phyloP scores from a whole-genome alignment of 2,888 invertebrate genomes.

The Sabatieria punctata region DNA sequence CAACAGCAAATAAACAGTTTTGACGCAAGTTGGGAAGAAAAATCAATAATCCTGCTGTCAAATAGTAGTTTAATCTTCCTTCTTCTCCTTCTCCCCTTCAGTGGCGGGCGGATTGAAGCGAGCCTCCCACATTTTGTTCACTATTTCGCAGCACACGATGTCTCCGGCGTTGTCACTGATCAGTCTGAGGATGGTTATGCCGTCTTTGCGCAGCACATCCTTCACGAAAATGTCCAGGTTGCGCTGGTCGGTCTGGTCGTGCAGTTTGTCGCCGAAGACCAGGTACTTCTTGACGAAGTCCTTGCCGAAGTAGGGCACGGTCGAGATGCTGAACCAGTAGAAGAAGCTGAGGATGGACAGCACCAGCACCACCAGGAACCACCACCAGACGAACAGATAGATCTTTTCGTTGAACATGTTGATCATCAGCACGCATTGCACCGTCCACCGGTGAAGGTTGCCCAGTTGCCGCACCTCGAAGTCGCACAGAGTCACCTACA shows the following conservation, averaged over 20 bases:
- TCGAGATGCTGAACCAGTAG: background rate
- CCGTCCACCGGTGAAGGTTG: conserved; percentile 4
- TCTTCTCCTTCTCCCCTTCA: too few relatives aligned
- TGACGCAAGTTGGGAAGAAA: too few relatives aligned
- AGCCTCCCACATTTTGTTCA: conserved; percentile 6
- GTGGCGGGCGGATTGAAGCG: too few relatives aligned
- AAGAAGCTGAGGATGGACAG: conserved; percentile 12
- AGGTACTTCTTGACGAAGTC: background rate
- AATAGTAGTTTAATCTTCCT: too few relatives aligned
- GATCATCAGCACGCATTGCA: conserved; percentile 7
- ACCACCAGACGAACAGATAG: conserved; percentile 30
- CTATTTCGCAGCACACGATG: conserved; percentile 12
- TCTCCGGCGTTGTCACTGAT: conserved; percentile 19
- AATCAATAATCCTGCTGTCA: too few relatives aligned
- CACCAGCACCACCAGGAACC: conserved; percentile 19
- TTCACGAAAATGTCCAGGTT: background rate
- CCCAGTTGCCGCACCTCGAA: conserved; percentile 6
- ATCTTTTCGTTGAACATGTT: conserved; percentile 31
- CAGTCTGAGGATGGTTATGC: conserved; percentile 14
- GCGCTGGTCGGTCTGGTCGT: too few relatives aligned
- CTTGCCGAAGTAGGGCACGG: background rate
- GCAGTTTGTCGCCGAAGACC: too few relatives aligned
- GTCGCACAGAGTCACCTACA: background rate
- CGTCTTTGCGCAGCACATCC: conserved; percentile 3
- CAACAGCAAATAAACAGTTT: too few relatives aligned